Base-by-base conservation (phyloP, 2,797 vertebrate genomes). In the Cuniculus paca region DNA sequence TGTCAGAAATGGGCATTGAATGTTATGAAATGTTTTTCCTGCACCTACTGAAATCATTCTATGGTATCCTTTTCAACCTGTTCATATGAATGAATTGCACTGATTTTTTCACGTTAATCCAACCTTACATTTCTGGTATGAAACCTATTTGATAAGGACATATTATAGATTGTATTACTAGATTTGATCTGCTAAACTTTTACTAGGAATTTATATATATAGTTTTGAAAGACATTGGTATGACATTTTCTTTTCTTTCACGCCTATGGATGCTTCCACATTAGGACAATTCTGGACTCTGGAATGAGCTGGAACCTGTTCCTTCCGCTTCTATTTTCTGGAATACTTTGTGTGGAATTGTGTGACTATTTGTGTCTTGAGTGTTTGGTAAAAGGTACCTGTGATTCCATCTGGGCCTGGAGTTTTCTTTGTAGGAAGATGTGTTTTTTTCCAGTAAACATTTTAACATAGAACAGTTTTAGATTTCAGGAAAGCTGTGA, bases 101-200 rank as follows among this genome's bases (percentile, higher is more conserved):
- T 79, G 54, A 84, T 79, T 79, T 78, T 61, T 74, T 74, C 70
- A 42, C 45, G 70, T 74, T 74, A 74, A 26, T 26, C 12, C 70
- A 42, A 26, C 19, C 36, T 84, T 79, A n/a, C 11, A 22, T 54
- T 79, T 17, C 36, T 78, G 26, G 10, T n/a, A 26, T 34, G 92
- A 61, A 54, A 12, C 8, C 24, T 42, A 74, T 2, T 74, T 89
- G 2, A 12, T 85, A 90, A 65, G 48, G 19, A 31, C 63, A 13
- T 36, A 68, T 80, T 58, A 26, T 52, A 20, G 50, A 50, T 52
- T 39, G 19, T 24, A 82, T 70, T 70, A 34, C n/a, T 68, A 60
- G 28, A 88, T 78, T 82, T 81, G 52, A 91, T 50, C 75, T 60
- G 50, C 85, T 92, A 54, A 83, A 61, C 24, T 61, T 88, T 68